phyloP scores from a whole-genome alignment of 1,140 invertebrate genomes.

The Drosophila hydei region DNA sequence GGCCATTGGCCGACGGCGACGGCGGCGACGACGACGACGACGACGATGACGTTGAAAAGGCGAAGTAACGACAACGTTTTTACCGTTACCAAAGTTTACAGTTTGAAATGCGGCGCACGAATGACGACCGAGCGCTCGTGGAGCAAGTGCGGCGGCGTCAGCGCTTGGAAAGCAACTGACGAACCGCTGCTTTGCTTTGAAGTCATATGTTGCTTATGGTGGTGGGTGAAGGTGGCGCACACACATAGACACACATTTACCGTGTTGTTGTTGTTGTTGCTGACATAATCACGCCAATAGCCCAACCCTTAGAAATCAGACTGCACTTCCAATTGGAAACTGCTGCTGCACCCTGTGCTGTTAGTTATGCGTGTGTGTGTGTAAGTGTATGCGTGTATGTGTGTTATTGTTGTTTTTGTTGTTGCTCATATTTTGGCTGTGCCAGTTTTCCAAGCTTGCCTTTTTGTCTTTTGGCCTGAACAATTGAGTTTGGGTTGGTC shows the following conservation, averaged over 20 bases:
- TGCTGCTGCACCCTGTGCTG: conserved; percentile 66
- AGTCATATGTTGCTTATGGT: conserved; percentile 43
- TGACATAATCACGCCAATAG: conserved; percentile 78
- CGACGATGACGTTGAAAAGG: conserved; percentile 8
- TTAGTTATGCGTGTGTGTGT: conserved; percentile 40
- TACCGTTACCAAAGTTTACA: conserved; percentile 69
- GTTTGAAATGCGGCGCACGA: conserved; percentile 46
- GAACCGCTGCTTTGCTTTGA: conserved; percentile 39
- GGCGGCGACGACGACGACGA: background rate
- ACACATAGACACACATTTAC: conserved; percentile 17
- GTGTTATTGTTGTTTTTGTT: conserved; percentile 39
- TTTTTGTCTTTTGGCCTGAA: conserved; percentile 58
- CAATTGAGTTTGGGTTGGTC: conserved; percentile 82
- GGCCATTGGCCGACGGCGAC: conserved; percentile 47
- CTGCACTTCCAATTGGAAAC: conserved; percentile 75
- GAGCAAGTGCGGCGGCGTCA: conserved; percentile 72
- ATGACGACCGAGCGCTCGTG: conserved; percentile 48
- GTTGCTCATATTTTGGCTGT: conserved; percentile 66
- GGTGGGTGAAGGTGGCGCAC: conserved; percentile 35
- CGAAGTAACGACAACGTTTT: conserved; percentile 34
- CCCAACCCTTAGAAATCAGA: conserved; percentile 76
- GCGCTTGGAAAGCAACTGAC: conserved; percentile 80
- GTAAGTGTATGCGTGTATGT: conserved; percentile 32
- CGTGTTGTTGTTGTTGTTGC: conserved; percentile 25
- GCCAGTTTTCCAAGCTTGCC: conserved; percentile 71